Base-by-base conservation (phyloP, 2,113 vertebrate species). In the Macquaria ambigua region DNA sequence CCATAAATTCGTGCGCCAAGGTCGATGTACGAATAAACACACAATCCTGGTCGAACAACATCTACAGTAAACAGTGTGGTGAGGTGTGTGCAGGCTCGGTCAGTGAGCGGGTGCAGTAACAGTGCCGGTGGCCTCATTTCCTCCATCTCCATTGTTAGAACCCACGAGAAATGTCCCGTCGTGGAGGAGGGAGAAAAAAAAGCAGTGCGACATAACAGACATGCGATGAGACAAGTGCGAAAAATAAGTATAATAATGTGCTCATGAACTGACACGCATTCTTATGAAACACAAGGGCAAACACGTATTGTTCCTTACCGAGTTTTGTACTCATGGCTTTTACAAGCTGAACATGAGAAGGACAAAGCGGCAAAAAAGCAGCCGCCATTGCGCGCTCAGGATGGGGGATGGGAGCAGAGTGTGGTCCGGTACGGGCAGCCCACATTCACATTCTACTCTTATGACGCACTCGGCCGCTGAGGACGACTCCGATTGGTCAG, bases 361-460 rank as follows among this genome's bases (percentile, higher is more conserved):
- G 84, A 93, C 90, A 94, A 92, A 93, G 89, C 90, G 73, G 84
- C 88, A 39, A 59, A 75, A 64, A 53, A 11, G 15, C 74, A 1
- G 91, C 92, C 93, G 93, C 90, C 91, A 94, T 94, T 90, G 48
- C 83, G 64, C 20, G 83, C 74, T 84, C 20, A 0, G 20, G 66
- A 39, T 79, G 88, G 93, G 92, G 92, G 93, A 90, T 83, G 90
- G 93, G 90, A 82, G 75, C 79, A 10, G 72, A 88, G 43, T 68
- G 74, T 25, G 84, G 53, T 63, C 82, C 76, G 84, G 21, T 46
- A 74, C 82, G 5, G 25, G 83, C 92, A 82, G 90, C 92, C 93
- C 90, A 94, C 92, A 90, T 89, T 91, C 92, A 90, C 92, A 93
- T 90, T 91, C 87, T 85, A 39, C 90, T 80, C 82, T 79, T 94